phyloP scores from a whole-genome alignment of 2,113 vertebrate genomes.

The Eleginops maclovinus region DNA sequence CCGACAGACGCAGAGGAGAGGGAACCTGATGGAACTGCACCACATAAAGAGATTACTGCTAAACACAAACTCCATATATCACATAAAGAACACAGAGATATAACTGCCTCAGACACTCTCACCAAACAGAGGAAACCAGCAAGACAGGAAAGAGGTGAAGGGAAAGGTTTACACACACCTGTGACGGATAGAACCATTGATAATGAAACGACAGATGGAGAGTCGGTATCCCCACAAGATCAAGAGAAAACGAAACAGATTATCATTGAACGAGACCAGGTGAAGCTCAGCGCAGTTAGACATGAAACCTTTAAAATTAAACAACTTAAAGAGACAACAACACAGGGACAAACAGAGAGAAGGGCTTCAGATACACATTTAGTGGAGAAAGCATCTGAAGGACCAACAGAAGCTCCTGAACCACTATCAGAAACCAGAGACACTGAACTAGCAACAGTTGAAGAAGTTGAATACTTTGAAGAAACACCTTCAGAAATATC shows the following conservation, averaged over 20 bases:
- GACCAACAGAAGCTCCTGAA: not conserved
- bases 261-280: not conserved
- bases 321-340: not conserved
- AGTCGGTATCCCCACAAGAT: not conserved
- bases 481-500: not conserved
- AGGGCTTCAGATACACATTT: not conserved
- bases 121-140: not conserved
- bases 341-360: not conserved
- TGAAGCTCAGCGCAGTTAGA: not conserved
- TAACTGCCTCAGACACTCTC: not conserved
- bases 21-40: not conserved
- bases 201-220: not conserved
- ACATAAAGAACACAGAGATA: not conserved
- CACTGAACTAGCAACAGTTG: not conserved
- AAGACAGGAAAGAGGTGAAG: not conserved
- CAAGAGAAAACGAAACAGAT: not conserved
- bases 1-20: not conserved
- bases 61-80: not conserved
- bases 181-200: not conserved
- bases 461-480: not conserved
- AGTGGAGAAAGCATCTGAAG: not conserved
- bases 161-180: not conserved
- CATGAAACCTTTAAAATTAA: conserved; percentile 15
- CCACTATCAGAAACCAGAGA: not conserved
- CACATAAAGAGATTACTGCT: not conserved